phyloP scores from a whole-genome alignment of 2,888 invertebrate genomes.

The Lasioglossum morio region DNA sequence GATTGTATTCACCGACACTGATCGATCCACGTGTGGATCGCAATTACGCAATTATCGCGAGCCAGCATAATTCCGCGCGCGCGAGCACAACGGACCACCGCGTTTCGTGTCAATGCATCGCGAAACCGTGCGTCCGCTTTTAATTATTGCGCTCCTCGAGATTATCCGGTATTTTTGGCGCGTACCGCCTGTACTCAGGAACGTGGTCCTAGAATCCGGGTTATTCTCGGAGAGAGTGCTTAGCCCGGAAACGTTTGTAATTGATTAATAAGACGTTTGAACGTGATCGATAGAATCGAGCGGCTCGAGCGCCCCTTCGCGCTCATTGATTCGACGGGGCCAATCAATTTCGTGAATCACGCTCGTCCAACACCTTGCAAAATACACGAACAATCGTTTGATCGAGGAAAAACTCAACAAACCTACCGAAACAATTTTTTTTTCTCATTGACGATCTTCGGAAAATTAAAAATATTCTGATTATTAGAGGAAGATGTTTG shows the following conservation, averaged over 20 bases:
- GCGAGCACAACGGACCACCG: not conserved
- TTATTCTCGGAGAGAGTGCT: conserved; percentile 43
- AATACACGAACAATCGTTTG: not conserved
- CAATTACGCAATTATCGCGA: conserved; percentile 55
- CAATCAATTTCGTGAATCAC: conserved; percentile 4
- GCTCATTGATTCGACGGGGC: conserved; percentile 12
- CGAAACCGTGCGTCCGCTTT: conserved; percentile 46
- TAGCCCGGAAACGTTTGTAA: conserved; percentile 43
- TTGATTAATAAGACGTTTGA: conserved; percentile 56
- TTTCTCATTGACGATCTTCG: not conserved
- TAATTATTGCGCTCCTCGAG: conserved; percentile 57
- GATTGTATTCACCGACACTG: not conserved
- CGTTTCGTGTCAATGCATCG: conserved; percentile 34
- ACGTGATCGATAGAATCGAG: conserved; percentile 36
- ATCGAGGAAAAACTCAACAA: not conserved
- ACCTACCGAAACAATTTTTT: not conserved
- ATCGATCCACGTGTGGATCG: conserved; percentile 23
- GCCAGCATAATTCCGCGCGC: conserved; percentile 15
- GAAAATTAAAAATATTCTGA: not conserved
- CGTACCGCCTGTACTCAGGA: conserved; percentile 48
- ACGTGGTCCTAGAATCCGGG: conserved; percentile 42
- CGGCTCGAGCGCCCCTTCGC: not conserved
- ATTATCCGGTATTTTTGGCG: conserved; percentile 66
- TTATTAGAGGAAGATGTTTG: not conserved
- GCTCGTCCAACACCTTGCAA: not conserved